Conservation (phyloP, 2,797 vertebrate genomes). For the Gephyroberyx darwinii region DNA sequence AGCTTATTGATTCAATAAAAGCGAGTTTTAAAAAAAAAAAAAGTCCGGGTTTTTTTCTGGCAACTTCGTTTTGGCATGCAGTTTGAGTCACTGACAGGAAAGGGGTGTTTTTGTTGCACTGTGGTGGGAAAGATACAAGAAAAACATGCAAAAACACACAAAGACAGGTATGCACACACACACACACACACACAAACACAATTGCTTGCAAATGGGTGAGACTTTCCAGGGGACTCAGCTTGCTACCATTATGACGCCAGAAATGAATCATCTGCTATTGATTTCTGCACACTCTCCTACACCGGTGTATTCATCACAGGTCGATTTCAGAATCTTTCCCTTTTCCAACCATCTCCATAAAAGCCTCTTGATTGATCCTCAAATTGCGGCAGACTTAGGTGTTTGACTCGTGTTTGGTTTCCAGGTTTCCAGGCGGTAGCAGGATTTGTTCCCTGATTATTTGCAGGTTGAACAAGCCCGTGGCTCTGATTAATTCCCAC, state of each 20-base stretch:
- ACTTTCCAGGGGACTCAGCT: conserved; percentile 61
- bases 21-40: neutral
- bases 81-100: too few species aligned
- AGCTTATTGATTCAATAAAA: conserved; percentile 19
- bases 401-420: conserved; percentile 58
- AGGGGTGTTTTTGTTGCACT: too few species aligned
- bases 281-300: conserved; percentile 65
- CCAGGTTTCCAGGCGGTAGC: conserved; percentile 31
- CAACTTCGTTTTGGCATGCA: too few species aligned
- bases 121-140: neutral
- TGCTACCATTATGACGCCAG: conserved; percentile 66
- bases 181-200: conserved; percentile 10
- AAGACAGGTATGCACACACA: neutral
- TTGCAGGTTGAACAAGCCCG: conserved; percentile 62
- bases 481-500: conserved; percentile 75
- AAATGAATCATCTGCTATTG: conserved; percentile 77
- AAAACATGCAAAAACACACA: neutral
- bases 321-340: conserved; percentile 64
- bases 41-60: neutral
- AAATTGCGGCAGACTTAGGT: conserved; percentile 39
- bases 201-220: conserved; percentile 56
- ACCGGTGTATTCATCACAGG: conserved; percentile 62
- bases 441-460: conserved; percentile 67
- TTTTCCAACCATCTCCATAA: conserved; percentile 70
- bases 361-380: conserved; percentile 75